phyloP scores from a whole-genome alignment of 2,888 invertebrate genomes.

The Gastracanthus pulcherrimus region DNA sequence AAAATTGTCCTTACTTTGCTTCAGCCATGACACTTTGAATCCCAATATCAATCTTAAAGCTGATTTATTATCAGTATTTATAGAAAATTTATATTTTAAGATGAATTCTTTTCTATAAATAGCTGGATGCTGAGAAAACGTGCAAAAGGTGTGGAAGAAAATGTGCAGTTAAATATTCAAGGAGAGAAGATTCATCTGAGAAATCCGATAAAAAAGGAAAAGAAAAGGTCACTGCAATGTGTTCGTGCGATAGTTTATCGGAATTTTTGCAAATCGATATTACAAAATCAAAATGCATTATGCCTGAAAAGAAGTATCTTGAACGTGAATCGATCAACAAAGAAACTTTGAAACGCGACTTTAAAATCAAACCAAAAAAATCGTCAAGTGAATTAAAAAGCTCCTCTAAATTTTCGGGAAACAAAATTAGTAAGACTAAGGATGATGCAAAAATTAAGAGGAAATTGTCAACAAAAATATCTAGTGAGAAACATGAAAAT shows the following conservation, averaged over 20 bases:
- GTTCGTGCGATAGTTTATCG: slow-evolving; percentile 39
- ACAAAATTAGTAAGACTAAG: background rate
- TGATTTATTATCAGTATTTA: too few species aligned
- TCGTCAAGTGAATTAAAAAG: background rate
- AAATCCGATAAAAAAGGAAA: background rate
- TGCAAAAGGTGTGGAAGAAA: slow-evolving; percentile 30
- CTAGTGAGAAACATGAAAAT: background rate
- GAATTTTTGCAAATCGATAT: slow-evolving; percentile 49
- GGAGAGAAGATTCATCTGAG: background rate
- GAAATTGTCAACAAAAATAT: background rate
- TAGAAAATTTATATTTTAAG: background rate
- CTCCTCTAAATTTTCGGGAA: background rate
- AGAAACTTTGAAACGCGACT: background rate
- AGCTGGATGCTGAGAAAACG: background rate
- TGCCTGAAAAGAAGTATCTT: background rate
- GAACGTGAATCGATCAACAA: background rate
- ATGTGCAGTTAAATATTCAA: background rate
- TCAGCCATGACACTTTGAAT: too few species aligned
- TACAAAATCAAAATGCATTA: background rate
- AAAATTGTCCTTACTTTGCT: too few species aligned
- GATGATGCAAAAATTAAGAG: background rate
- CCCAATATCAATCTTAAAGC: too few species aligned
- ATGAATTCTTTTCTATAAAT: too few species aligned
- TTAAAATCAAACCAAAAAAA: background rate
- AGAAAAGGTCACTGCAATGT: background rate